Conservation (phyloP, 2,888 invertebrate species). For the Meloe dianella region DNA sequence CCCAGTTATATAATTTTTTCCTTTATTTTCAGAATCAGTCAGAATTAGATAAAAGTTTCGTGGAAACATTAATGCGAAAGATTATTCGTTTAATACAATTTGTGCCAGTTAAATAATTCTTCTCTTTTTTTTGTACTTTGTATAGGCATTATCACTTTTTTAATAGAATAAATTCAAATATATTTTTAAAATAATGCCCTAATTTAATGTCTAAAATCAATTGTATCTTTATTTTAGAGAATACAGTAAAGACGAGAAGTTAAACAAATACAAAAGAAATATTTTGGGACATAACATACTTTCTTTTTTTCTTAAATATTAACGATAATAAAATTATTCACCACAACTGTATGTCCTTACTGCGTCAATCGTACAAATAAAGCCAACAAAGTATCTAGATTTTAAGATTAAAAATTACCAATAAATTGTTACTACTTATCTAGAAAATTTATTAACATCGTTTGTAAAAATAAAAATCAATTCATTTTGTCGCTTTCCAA, state of each 20-base stretch:
- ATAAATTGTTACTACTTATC: neutral
- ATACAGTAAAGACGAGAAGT: slow-evolving; percentile 31
- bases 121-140: slow-evolving; percentile 5
- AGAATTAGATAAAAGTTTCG: slow-evolving; percentile 70
- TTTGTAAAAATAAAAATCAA: slow-evolving; percentile 5
- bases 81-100: slow-evolving; percentile 83
- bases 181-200: slow-evolving; percentile 7
- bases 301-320: neutral
- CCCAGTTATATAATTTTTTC: neutral
- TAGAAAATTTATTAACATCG: slow-evolving; percentile 12
- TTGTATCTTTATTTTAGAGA: slow-evolving; percentile 21
- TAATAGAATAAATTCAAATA: slow-evolving; percentile 9
- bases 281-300: neutral
- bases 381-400: slow-evolving; percentile 13
- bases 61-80: slow-evolving; percentile 77
- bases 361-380: slow-evolving; percentile 15
- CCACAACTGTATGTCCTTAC: slow-evolving; percentile 16
- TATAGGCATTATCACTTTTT: slow-evolving; percentile 12
- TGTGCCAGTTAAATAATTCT: slow-evolving; percentile 58
- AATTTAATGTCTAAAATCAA: slow-evolving; percentile 10
- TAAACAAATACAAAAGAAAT: slow-evolving; percentile 21
- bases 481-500: neutral
- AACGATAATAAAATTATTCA: slow-evolving; percentile 17
- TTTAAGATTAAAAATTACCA: neutral
- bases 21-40: slow-evolving; percentile 65